Evolutionary conservation across 2,888 invertebrate species (phyloP), one percentile per base, ranked within the genome.

Genomic region (Himalopsyche anomala): DNA sequence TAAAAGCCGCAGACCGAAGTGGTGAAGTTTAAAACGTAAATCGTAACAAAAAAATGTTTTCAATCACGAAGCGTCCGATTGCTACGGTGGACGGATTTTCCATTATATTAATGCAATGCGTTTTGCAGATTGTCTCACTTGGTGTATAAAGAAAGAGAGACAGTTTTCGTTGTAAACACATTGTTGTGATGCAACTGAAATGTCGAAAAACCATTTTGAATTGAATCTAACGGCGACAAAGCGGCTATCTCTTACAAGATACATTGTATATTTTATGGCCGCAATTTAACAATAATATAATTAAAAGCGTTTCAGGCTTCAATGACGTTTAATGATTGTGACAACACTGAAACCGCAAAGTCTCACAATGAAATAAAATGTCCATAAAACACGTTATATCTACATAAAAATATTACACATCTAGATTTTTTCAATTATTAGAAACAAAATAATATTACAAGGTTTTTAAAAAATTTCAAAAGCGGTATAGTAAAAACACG

Each of bases 221-320:
- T 74, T 74, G 74, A 36, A 74, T 74, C 15, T 12, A 38, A 12
- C 36, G 38, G 3, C 12, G 36, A 15, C 74, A 74, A 74, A 36
- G 36, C 36, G 36, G 36, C 74, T 19, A 19, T 36, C 36, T 74
- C 74, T 74, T 74, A 36, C 74, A 38, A 9, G 74, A 74, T 38
- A 28, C 28, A 74, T 74, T 74, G 15, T 74, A 62, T 62, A 74
- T 74, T 74, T 74, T 74, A 74, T 74, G 36, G 74, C 74, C 5
- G 74, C 36, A 15, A 36, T 74, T 38, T 15, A 74, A 51, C 51
- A 51, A 51, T 51, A 51, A 28, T 74, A 74, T 74, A 74, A 74
- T 74, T 74, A 74, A 74, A 74, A 19, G 74, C 36, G 28, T 74
- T 74, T 74, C 74, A 74, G 74, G 74, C 74, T 36, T 74, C 74